These are phyloP conservation scores for Drosophila peninsularis DNA, from an alignment of 2,888 invertebrate species.

Conservation along the genomic window DNA sequence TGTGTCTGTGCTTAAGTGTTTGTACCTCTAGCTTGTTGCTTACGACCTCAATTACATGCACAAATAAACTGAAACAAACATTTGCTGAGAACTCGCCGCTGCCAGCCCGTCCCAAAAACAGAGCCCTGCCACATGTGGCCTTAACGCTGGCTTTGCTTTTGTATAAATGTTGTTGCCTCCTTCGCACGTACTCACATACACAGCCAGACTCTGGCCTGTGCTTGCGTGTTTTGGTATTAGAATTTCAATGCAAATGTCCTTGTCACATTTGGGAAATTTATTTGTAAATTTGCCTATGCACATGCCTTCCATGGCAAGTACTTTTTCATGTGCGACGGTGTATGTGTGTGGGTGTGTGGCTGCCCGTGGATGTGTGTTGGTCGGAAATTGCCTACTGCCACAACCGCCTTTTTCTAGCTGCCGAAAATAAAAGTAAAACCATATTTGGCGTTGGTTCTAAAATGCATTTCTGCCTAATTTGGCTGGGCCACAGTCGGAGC, in stretches of 20 bases:
- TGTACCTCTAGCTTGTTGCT: conserved; percentile 52
- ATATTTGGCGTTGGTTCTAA: conserved; percentile 19
- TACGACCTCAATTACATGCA: conserved; percentile 77
- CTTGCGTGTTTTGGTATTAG: conserved; percentile 61
- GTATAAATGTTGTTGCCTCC: conserved; percentile 44
- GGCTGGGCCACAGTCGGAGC: no score
- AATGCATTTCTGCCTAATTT: conserved; percentile 25
- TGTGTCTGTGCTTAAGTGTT: conserved; percentile 15
- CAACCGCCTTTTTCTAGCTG: conserved; percentile 40
- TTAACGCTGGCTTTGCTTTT: conserved; percentile 39
- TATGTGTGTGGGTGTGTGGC: conserved; percentile 11
- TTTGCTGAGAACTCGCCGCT: conserved; percentile 69
- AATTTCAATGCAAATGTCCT: conserved; percentile 78
- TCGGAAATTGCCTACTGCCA: not conserved
- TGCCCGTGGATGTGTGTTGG: not conserved
- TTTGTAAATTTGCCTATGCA: conserved; percentile 65
- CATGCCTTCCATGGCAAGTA: conserved; percentile 34
- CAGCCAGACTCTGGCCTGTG: conserved; percentile 7
- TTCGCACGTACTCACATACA: conserved; percentile 10
- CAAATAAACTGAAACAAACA: conserved; percentile 79
- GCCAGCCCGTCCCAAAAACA: conserved; percentile 28
- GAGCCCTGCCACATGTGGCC: conserved; percentile 34
- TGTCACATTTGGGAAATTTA: conserved; percentile 78
- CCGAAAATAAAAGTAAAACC: conserved; percentile 41
- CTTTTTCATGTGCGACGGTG: conserved; percentile 7